Conservation (phyloP, 2,888 invertebrate genomes). For the Orchesellides sinensis region DNA sequence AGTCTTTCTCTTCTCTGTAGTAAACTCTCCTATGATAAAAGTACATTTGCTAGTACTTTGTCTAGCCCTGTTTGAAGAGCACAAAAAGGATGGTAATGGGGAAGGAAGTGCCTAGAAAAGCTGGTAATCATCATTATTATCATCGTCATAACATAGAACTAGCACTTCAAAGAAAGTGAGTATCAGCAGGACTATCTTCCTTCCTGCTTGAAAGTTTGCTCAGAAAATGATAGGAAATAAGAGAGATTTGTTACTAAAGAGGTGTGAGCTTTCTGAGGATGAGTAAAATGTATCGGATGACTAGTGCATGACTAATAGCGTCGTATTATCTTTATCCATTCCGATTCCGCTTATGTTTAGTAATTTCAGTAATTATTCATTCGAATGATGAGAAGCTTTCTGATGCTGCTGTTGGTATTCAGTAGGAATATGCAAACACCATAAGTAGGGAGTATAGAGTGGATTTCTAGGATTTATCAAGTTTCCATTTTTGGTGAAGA, state of each 20-base stretch:
- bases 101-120: constrained; percentile 58
- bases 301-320: constrained; percentile 55
- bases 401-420: constrained; percentile 35
- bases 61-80: constrained; percentile 45
- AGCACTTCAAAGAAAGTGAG: constrained; percentile 19
- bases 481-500: constrained; percentile 44
- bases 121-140: constrained; percentile 66
- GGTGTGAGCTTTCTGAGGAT: constrained; percentile 24
- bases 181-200: background rate
- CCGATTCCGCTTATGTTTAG: constrained; percentile 32
- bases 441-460: background rate
- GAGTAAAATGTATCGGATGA: constrained; percentile 33
- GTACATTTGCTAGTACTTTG: constrained; percentile 54
- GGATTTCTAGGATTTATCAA: constrained; percentile 35
- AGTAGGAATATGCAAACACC: constrained; percentile 26
- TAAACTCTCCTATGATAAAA: too few species aligned
- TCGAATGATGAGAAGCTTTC: constrained; percentile 26
- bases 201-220: constrained; percentile 38
- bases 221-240: constrained; percentile 33
- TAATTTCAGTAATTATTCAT: constrained; percentile 58
- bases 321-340: constrained; percentile 58
- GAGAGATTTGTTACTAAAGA: constrained; percentile 45
- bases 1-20: constrained; percentile 28
- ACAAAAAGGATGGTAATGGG: constrained; percentile 49
- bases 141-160: constrained; percentile 47